Evolutionary conservation across 2,888 invertebrate species (phyloP).

Genomic region (Mesochorus sp.): DNA sequence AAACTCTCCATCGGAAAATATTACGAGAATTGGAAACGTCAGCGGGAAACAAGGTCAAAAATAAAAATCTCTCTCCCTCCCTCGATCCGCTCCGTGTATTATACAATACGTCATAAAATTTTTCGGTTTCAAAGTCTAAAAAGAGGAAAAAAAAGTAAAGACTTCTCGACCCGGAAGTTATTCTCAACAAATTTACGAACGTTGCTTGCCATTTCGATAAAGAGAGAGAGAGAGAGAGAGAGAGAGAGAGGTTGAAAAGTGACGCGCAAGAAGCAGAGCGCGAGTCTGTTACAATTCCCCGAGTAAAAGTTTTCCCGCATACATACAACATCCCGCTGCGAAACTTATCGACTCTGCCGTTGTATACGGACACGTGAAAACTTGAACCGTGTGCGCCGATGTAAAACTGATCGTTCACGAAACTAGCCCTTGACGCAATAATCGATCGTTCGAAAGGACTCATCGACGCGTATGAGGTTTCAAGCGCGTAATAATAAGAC

Average conservation of each 20-base stretch:
- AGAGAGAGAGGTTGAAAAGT: background rate
- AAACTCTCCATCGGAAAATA: conserved; percentile 35
- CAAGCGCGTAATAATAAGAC: too few species aligned
- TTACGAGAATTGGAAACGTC: conserved; percentile 41
- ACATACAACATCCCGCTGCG: conserved; percentile 38
- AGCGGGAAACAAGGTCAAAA: conserved; percentile 26
- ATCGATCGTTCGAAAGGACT: too few species aligned
- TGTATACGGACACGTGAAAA: too few species aligned
- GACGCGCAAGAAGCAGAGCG: conserved; percentile 25
- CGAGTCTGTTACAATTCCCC: conserved; percentile 54
- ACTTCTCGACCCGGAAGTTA: conserved; percentile 65
- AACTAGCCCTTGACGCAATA: too few species aligned
- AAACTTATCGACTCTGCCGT: too few species aligned
- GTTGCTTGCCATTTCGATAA: conserved; percentile 57
- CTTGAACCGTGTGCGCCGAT: too few species aligned
- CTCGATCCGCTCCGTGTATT: too few species aligned
- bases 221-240: conserved; percentile 13
- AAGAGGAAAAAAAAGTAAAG: background rate
- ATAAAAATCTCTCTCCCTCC: conserved; percentile 28
- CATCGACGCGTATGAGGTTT: too few species aligned
- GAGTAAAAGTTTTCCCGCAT: conserved; percentile 56
- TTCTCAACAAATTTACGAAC: conserved; percentile 66
- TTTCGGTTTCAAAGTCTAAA: background rate
- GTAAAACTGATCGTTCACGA: too few species aligned
- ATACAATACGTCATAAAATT: background rate